These are phyloP conservation scores for Rhinichthys osculus DNA, from an alignment of 2,797 vertebrate species.

Conservation along the genomic window DNA sequence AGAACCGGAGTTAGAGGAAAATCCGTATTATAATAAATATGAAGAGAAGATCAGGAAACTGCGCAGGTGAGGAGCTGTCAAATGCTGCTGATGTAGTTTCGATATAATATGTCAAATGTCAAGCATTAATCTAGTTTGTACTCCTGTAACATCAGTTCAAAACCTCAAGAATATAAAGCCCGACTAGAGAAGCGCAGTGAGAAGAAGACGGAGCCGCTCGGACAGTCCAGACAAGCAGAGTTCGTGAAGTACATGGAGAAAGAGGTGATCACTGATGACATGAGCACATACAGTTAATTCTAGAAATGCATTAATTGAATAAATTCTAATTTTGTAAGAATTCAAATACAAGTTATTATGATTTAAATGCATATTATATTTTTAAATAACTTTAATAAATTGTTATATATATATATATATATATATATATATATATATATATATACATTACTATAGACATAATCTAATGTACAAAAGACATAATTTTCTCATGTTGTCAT, in stretches of 20 bases:
- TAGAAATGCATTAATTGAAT: too few relatives aligned
- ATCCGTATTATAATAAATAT: conserved; percentile 89
- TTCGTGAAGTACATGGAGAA: conserved; percentile 86
- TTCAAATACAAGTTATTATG: neutral
- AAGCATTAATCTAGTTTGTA: neutral
- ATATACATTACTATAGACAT: too few relatives aligned
- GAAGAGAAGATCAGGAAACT: conserved; percentile 89
- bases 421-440: too few relatives aligned
- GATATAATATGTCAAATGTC: neutral
- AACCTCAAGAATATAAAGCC: conserved; percentile 85
- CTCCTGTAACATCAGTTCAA: conserved; percentile 73
- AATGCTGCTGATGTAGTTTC: neutral
- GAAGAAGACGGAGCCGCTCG: conserved; percentile 81
- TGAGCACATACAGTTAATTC: neutral
- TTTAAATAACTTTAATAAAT: too few relatives aligned
- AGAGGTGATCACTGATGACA: conserved; percentile 77
- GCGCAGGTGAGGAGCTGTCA: conserved; percentile 80
- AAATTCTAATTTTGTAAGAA: neutral
- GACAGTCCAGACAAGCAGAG: conserved; percentile 87
- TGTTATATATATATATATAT: too few relatives aligned
- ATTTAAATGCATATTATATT: neutral
- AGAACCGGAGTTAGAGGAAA: conserved; percentile 81
- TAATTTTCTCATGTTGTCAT: neutral
- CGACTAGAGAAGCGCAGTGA: conserved; percentile 83
- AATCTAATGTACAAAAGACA: neutral